Evolutionary conservation across 2,797 vertebrate species (phyloP).

Genomic region (Oophaga sylvatica): DNA sequence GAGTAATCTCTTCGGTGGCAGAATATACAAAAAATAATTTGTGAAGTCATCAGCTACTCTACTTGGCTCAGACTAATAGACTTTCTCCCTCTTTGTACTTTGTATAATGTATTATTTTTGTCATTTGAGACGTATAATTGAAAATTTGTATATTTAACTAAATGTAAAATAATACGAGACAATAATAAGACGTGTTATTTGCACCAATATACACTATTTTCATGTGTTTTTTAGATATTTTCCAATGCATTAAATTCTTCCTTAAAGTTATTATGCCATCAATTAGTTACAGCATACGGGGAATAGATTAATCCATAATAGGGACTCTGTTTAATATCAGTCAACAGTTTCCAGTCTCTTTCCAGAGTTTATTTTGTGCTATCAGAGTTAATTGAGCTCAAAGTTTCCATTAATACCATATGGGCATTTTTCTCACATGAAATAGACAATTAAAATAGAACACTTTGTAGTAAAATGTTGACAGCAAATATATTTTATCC

Average conservation of each 20-base stretch:
- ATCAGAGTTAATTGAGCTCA: constrained; percentile 53
- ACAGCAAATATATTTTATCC: constrained; percentile 3
- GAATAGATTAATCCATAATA: constrained; percentile 34
- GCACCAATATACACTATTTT: constrained; percentile 16
- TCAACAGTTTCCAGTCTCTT: constrained; percentile 39
- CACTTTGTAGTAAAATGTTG: constrained; percentile 19
- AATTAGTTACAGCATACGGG: constrained; percentile 48
- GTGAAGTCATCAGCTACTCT: constrained; percentile 14
- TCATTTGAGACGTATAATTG: constrained; percentile 30
- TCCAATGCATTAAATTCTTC: constrained; percentile 24
- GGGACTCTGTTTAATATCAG: constrained; percentile 20
- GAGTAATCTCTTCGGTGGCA: constrained; percentile 13
- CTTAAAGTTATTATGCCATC: constrained; percentile 13
- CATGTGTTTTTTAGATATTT: not conserved
- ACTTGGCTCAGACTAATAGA: not conserved
- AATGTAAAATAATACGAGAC: constrained; percentile 17
- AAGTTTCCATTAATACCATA: constrained; percentile 54
- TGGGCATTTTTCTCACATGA: constrained; percentile 1
- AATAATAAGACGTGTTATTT: not conserved
- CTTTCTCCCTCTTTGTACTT: constrained; percentile 5
- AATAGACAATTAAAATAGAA: constrained; percentile 45
- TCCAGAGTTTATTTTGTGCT: constrained; percentile 31
- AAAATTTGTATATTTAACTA: constrained; percentile 20
- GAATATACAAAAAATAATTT: not conserved
- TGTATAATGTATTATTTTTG: constrained; percentile 28